phyloP scores from a whole-genome alignment of 37 sponge, comb jelly and placozoan species.

The Halisarca cf. caerulea region DNA sequence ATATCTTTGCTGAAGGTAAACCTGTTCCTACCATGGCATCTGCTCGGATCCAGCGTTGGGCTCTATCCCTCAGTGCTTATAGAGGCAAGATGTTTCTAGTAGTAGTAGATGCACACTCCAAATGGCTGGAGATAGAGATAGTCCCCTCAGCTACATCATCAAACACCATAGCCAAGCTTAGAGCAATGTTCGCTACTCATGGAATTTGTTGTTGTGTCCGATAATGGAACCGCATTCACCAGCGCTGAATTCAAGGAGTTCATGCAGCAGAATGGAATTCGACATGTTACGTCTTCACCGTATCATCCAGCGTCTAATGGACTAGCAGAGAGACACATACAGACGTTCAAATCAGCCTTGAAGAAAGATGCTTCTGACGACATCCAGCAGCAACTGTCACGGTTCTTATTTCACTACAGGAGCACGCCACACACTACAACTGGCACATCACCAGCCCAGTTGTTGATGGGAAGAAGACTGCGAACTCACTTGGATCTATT shows the following conservation, averaged over 20 bases:
- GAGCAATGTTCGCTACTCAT: slow-evolving; percentile 39
- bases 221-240: slow-evolving; percentile 35
- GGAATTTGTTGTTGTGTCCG: slow-evolving; percentile 34
- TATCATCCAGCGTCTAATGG: slow-evolving; percentile 52
- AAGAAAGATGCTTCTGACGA: slow-evolving; percentile 4
- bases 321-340: slow-evolving; percentile 43
- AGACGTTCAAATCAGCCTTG: slow-evolving; percentile 36
- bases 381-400: slow-evolving; percentile 20
- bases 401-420: slow-evolving; percentile 43
- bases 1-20: background rate
- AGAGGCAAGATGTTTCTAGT: slow-evolving; percentile 35
- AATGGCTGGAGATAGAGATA: slow-evolving; percentile 37
- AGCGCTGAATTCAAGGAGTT: slow-evolving; percentile 35
- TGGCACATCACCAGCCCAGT: slow-evolving; percentile 23
- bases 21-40: slow-evolving; percentile 8
- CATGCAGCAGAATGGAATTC: slow-evolving; percentile 18
- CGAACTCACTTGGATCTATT: slow-evolving; percentile 15
- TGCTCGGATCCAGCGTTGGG: slow-evolving; percentile 24
- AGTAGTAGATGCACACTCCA: slow-evolving; percentile 42
- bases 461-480: slow-evolving; percentile 43
- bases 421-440: slow-evolving; percentile 39
- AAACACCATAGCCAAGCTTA: slow-evolving; percentile 15
- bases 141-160: slow-evolving; percentile 31
- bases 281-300: slow-evolving; percentile 33
- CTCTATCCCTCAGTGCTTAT: background rate